Percentiles rank a stretch among this genome's conserved stretches.
These are phyloP conservation scores for Protaetia brevitarsis DNA, from an alignment of 1,140 invertebrate species.

Conservation along the genomic window DNA sequence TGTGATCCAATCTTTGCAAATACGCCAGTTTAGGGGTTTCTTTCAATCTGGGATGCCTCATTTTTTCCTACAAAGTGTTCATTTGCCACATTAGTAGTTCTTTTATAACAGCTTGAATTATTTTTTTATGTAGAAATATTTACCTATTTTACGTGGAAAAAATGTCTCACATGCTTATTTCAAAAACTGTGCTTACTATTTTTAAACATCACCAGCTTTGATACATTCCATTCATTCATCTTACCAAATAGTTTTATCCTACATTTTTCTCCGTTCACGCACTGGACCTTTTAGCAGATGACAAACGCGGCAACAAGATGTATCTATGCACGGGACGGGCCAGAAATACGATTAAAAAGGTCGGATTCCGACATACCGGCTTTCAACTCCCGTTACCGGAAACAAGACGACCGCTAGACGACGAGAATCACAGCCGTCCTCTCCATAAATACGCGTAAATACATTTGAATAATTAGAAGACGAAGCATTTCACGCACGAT, in stretches of 20 bases:
- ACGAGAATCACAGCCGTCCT: background rate
- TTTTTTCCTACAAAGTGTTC: no score
- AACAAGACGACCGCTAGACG: constrained; percentile 5
- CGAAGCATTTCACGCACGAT: constrained; percentile 18
- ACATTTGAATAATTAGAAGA: constrained; percentile 22
- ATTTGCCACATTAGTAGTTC: no score
- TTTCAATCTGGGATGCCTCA: no score
- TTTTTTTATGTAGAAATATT: no score
- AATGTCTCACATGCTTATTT: no score
- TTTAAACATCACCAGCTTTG: no score
- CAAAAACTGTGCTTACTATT: no score
- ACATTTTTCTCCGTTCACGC: background rate
- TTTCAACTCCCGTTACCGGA: constrained; percentile 13
- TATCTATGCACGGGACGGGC: background rate
- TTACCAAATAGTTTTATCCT: background rate
- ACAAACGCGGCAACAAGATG: constrained; percentile 4
- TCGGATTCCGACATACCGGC: background rate
- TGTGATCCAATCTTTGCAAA: no score
- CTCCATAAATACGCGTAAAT: constrained; percentile 2
- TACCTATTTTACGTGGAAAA: no score
- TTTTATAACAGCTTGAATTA: no score
- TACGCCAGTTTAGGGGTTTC: no score
- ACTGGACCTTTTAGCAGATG: background rate
- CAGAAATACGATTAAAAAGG: background rate
- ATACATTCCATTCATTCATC: background rate